Conservation (phyloP, 2,888 invertebrate genomes). For the Sesia apiformis region DNA sequence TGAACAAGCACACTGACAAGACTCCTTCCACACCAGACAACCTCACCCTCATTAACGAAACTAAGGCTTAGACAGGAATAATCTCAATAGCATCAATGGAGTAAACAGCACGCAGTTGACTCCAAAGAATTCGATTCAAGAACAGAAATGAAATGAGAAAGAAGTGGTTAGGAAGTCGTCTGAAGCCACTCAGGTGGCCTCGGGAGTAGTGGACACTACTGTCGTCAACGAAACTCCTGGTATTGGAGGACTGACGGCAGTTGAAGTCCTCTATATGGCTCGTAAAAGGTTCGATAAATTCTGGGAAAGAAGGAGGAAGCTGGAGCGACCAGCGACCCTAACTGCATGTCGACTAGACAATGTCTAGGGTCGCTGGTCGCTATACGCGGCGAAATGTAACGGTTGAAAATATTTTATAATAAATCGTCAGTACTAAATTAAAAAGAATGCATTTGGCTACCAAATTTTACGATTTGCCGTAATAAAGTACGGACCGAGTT, state of each 20-base stretch:
- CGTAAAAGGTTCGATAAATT: conserved; percentile 89
- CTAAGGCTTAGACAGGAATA: conserved; percentile 51
- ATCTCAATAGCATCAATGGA: conserved; percentile 30
- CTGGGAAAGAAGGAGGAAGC: conserved; percentile 82
- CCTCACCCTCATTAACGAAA: conserved; percentile 68
- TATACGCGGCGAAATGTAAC: no score
- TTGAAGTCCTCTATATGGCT: conserved; percentile 86
- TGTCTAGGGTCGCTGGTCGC: conserved; percentile 36
- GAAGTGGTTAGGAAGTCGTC: conserved; percentile 62
- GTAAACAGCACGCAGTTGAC: conserved; percentile 53
- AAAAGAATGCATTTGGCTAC: no score
- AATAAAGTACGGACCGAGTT: no score
- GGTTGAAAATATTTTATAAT: no score
- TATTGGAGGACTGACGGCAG: conserved; percentile 74
- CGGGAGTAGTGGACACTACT: conserved; percentile 72
- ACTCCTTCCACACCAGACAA: conserved; percentile 67
- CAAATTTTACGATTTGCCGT: no score
- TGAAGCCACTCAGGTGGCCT: conserved; percentile 67
- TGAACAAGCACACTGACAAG: no score
- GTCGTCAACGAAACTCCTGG: conserved; percentile 57
- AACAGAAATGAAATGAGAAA: conserved; percentile 41
- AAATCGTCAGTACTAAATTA: no score
- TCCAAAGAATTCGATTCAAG: conserved; percentile 55
- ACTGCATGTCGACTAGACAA: no score
- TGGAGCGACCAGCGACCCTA: no score